phyloP scores from a whole-genome alignment of 2,113 vertebrate genomes.

The Pterocles orientalis region DNA sequence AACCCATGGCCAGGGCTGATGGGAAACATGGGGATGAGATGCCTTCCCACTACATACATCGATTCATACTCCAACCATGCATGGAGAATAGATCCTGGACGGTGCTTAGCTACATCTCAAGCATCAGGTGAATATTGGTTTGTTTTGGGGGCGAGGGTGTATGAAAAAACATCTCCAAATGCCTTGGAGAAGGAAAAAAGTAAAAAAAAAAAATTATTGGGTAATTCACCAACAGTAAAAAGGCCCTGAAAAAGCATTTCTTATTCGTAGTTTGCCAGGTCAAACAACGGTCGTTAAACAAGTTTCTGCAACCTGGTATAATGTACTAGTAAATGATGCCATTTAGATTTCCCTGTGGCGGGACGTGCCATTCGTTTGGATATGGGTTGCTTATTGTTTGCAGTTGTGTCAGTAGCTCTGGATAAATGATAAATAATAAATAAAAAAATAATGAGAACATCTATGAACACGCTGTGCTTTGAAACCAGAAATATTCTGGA shows the following conservation, averaged over 20 bases:
- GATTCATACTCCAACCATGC: not conserved
- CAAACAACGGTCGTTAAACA: not conserved
- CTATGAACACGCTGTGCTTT: not conserved
- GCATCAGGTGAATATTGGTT: not conserved
- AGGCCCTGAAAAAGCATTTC: not conserved
- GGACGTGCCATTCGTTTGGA: not conserved
- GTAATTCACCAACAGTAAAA: not conserved
- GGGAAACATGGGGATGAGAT: not conserved
- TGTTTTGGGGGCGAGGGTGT: not conserved
- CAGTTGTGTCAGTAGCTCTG: not conserved
- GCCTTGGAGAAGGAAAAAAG: not conserved
- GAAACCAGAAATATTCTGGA: not conserved
- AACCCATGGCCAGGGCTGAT: not conserved
- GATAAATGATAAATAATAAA: not conserved
- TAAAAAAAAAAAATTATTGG: not conserved
- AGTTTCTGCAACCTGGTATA: not conserved
- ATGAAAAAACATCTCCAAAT: not conserved
- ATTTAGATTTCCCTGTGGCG: not conserved
- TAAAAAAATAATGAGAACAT: not conserved
- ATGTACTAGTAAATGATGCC: not conserved
- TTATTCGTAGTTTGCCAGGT: not conserved
- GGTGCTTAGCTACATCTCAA: not conserved
- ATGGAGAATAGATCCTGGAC: not conserved
- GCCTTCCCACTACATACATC: not conserved
- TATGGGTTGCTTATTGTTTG: not conserved